Evolutionary conservation across 1,140 invertebrate species (phyloP), one percentile per base, ranked within the genome.

Genomic region (Bursaphelenchus mucronatus): DNA sequence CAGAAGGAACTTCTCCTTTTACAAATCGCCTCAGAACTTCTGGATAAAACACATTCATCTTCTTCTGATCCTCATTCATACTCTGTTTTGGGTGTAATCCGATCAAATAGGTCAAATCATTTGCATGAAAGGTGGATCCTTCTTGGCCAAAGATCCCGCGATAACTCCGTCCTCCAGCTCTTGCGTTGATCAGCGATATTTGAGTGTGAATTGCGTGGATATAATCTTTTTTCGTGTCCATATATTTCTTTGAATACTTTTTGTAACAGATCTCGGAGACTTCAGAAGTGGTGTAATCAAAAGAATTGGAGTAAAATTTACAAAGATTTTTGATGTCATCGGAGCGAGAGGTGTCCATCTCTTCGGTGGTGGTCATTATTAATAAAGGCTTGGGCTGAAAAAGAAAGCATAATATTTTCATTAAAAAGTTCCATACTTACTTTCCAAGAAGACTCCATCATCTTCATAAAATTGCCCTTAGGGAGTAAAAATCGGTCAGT

Each of bases 21-120:
- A 50, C 40, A 39, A 59, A 59, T 17, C 15, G 11, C 11, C 57
- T 39, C 21, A 59, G 13, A 15, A 59, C 40, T 39, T 45, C 40
- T 11, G 57, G 57, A 50, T 59, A 59, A 39, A 59, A 59, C 10
- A 17, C 57, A 39, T 59, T 44, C 57, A 59, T 59, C 9, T 17
- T 13, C 15, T n/a, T 11, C 6, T 59, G 40, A 44, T 50, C 57
- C n/a, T 44, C 13, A 50, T 59, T 39, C 57, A 59, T 59, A 19
- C 52, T 8, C 57, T 30, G 44, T 39, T 45, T 50, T 7, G 19
- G 57, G 40, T 59, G 57, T 44, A 59, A 59, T n/a, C 57, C 57
- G 6, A 59, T n/a, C 44, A 59, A 50, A 43, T 59, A 59, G 13
- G 41, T 59, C 44, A 59, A 39, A 39, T 59, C 57, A n/a, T 13